phyloP scores from a whole-genome alignment of 2,113 vertebrate genomes.

The Pomatorhinus ruficollis region DNA sequence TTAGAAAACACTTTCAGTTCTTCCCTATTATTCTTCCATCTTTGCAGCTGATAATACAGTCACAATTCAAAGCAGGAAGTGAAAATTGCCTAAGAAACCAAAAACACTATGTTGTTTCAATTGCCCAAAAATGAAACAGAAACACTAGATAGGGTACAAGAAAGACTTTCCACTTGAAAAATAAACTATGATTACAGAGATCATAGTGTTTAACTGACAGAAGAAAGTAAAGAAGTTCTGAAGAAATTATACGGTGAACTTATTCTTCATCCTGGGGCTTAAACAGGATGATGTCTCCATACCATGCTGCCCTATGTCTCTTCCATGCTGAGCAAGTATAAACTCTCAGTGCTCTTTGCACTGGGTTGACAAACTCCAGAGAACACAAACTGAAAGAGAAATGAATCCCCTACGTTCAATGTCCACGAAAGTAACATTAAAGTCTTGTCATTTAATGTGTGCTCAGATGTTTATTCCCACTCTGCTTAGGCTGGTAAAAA shows the following conservation, averaged over 20 bases:
- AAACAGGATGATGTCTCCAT: not conserved
- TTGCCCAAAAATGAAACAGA: not conserved
- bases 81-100: not conserved
- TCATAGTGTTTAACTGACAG: not conserved
- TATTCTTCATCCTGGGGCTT: not conserved
- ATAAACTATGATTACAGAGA: not conserved
- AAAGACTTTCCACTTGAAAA: not conserved
- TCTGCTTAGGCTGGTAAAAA: slow-evolving; percentile 36
- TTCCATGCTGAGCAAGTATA: not conserved
- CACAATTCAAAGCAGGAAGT: not conserved
- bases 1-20: not conserved
- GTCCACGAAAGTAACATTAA: slow-evolving; percentile 4
- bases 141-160: not conserved
- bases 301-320: not conserved
- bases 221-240: not conserved
- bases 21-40: not conserved
- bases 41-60: not conserved
- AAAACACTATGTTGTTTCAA: not conserved
- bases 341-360: not conserved
- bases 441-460: not conserved
- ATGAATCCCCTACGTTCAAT: not conserved
- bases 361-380: not conserved
- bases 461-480: slow-evolving; percentile 23
- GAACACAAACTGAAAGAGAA: not conserved
- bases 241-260: not conserved